Evolutionary conservation across 2,797 vertebrate genomes (phyloP), one percentile per base, ranked within the genome.

Genomic region (Typhlichthys eigenmanni): DNA sequence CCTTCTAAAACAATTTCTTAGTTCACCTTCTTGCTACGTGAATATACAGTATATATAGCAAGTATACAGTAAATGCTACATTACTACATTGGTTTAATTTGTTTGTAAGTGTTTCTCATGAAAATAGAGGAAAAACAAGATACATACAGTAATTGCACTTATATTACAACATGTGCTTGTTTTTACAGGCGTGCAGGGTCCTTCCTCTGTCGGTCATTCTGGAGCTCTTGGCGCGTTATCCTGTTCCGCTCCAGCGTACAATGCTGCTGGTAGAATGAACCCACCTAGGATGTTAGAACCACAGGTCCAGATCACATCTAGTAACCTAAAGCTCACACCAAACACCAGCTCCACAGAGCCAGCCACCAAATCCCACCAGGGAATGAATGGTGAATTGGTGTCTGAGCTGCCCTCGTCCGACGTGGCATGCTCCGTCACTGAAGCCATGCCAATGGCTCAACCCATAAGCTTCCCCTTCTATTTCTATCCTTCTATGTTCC

Each of bases 151-250:
- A 43, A 43, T 43, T 43, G 9, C 38, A 43, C 38, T 43, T 1
- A 43, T 8, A 10, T 43, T 43, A 43, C 10, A 43, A 76, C 9
- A 49, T 13, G 75, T 88, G 53, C 83, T 1, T 80, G 83, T 80
- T 78, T 29, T 65, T 72, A 46, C 76, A 94, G 93, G 90, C 84
- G 83, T 86, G 17, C 43, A 79, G 59, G 48, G 81, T 60, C 62
- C 89, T 64, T 66, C 38, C 9, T 10, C 6, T 17, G 16, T n/a
- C 34, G n/a, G 81, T 54, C 48, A 88, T 13, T n/a, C 34, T 69
- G 69, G 86, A 72, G 87, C 83, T 69, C 71, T 89, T 8, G 55
- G 89, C 68, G 89, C 89, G 82, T 78, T 83, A 58, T 73, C 83
- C 74, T 91, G 68, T 69, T 69, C 77, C 45, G 60, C 88, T 1